These are phyloP conservation scores for Prenolepis imparis DNA, from an alignment of 2,888 invertebrate genomes.

Conservation along the genomic window DNA sequence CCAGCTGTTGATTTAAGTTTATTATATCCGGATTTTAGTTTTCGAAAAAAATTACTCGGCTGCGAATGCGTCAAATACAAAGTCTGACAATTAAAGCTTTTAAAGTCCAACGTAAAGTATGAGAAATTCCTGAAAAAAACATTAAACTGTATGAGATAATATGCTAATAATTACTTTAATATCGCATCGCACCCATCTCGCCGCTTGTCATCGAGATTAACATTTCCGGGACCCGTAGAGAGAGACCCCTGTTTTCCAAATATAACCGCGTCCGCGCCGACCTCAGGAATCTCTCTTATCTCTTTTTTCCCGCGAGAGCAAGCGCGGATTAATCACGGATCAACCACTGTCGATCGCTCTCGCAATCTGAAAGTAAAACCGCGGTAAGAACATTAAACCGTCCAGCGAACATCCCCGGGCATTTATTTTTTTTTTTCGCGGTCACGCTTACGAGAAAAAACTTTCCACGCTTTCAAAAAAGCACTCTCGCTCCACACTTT, in stretches of 20 bases:
- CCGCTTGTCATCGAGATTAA: conserved; percentile 17
- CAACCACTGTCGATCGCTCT: conserved; percentile 37
- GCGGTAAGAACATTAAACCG: conserved; percentile 28
- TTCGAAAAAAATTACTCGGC: background rate
- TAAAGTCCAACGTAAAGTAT: background rate
- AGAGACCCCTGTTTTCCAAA: conserved; percentile 39
- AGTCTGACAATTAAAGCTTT: background rate
- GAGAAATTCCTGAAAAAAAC: background rate
- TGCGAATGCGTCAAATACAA: background rate
- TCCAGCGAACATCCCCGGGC: background rate
- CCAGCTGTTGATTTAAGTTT: too few species aligned
- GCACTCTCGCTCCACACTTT: conserved; percentile 64
- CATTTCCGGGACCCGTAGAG: conserved; percentile 2
- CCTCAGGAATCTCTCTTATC: conserved; percentile 15
- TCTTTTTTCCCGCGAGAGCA: conserved; percentile 31
- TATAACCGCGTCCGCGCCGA: conserved; percentile 38
- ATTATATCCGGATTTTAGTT: too few species aligned
- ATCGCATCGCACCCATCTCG: background rate
- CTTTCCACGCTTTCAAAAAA: conserved; percentile 57
- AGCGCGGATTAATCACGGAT: conserved; percentile 16
- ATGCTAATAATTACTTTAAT: conserved; percentile 33
- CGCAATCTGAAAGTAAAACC: conserved; percentile 59
- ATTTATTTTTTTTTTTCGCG: background rate
- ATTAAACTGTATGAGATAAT: background rate
- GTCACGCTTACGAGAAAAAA: conserved; percentile 63